phyloP scores from a whole-genome alignment of 2,797 vertebrate genomes.

The Typhlichthys eigenmanni region DNA sequence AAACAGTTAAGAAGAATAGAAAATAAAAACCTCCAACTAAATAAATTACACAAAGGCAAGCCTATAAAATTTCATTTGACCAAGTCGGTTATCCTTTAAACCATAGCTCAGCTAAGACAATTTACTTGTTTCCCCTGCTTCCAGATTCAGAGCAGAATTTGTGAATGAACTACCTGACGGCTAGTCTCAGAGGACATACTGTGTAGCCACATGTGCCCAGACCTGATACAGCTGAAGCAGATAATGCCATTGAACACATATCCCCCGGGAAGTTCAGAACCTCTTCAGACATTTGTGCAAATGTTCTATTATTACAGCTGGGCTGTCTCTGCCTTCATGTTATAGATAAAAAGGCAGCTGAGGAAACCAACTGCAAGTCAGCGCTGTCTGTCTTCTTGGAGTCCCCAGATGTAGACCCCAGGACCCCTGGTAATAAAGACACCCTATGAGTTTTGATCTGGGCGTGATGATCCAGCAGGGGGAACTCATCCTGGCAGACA shows the following conservation, averaged over 20 bases:
- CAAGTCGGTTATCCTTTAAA: too few species aligned
- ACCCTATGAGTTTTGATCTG: slow-evolving; percentile 62
- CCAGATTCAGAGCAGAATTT: slow-evolving; percentile 43
- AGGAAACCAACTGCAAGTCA: slow-evolving; percentile 15
- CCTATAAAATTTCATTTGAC: too few species aligned
- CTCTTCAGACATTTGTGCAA: slow-evolving; percentile 41
- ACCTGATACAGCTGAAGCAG: slow-evolving; percentile 31
- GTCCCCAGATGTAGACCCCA: slow-evolving; percentile 16
- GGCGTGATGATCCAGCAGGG: slow-evolving; percentile 35
- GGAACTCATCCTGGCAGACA: slow-evolving; percentile 33
- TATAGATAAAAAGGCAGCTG: slow-evolving; percentile 7
- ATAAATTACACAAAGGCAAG: too few species aligned
- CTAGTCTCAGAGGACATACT: slow-evolving; percentile 47
- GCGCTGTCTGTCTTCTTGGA: slow-evolving; percentile 38
- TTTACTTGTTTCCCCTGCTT: neutral
- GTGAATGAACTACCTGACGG: slow-evolving; percentile 50
- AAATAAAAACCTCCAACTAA: too few species aligned
- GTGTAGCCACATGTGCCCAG: slow-evolving; percentile 55
- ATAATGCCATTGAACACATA: slow-evolving; percentile 42
- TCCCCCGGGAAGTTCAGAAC: slow-evolving; percentile 9
- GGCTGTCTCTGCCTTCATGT: slow-evolving; percentile 43
- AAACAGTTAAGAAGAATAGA: too few species aligned
- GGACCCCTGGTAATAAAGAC: slow-evolving; percentile 22
- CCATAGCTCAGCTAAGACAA: too few species aligned
- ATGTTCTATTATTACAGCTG: slow-evolving; percentile 54